Evolutionary conservation across 2,113 vertebrate genomes (phyloP), one percentile per base, ranked within the genome.

Genomic region (Ahaetulla prasina): DNA sequence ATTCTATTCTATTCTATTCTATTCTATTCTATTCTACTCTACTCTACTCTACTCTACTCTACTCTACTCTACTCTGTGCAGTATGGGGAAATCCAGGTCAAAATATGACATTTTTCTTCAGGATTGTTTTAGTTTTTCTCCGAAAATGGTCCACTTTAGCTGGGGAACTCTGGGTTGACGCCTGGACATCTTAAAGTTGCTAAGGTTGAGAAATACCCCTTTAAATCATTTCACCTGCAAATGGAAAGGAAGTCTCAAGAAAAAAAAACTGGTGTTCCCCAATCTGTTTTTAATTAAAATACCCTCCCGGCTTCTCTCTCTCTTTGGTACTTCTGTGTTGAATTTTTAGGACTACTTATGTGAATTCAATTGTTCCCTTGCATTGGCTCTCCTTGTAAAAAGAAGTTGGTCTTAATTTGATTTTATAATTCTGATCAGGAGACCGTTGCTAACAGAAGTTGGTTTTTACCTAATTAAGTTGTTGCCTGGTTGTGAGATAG

Each of bases 391-490:
- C 30, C 85, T 94, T 90, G 84, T 55, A 55, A 52, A 53, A 95
- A 89, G 4, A 85, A 55, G 30, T 16, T n/a, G 9, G 3, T 74
- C 94, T 54, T 4, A n/a, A 18, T 94, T 94, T 92, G 47, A 90
- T 95, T 25, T 94, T 89, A 60, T 39, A 8, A 39, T 90, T 1
- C 49, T 91, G 74, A 11, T 49, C 80, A 12, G 47, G 55, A 35
- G 90, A 93, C 23, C 39, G 3, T 3, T 50, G 3, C 84, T n/a
- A 8, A 3, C 53, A 94, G n/a, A 60, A 43, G 2, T 84, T 80
- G 8, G 20, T 90, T 92, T 90, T 89, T 93, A 88, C 91, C 90
- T 93, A 88, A 85, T 94, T 91, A 91, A 85, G 63, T 89, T 85
- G 27, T 14, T 84, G 12, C 11, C 11, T 88, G 16, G 39, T 92